These are phyloP conservation scores for Saccostrea cuccullata DNA, from an alignment of 1,140 invertebrate species.

Conservation along the genomic window DNA sequence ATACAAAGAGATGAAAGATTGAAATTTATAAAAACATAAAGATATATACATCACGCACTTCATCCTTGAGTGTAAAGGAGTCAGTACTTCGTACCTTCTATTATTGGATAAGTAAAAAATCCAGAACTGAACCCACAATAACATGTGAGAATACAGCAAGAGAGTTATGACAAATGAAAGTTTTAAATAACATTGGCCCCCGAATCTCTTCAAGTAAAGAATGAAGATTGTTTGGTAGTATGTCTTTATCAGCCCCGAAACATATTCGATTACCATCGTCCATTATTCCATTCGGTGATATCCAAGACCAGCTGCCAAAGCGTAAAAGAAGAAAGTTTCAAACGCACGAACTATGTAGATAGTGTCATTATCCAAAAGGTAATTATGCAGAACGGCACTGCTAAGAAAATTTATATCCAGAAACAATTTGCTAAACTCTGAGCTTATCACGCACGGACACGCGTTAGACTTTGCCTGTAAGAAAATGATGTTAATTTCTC, in stretches of 20 bases:
- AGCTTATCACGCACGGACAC: too few species aligned
- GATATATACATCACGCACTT: not conserved
- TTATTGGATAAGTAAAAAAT: not conserved
- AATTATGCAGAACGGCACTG: not conserved
- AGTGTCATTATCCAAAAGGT: not conserved
- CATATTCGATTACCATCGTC: not conserved
- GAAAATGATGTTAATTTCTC: too few species aligned
- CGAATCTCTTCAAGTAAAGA: not conserved
- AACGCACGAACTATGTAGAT: not conserved
- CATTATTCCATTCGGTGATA: not conserved
- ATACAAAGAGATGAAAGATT: conserved; percentile 1
- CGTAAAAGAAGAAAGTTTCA: not conserved
- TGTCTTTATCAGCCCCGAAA: not conserved
- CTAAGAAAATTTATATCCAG: not conserved
- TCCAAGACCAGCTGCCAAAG: not conserved
- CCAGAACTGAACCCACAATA: not conserved
- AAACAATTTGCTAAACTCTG: too few species aligned
- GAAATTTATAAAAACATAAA: not conserved
- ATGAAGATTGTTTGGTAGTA: conserved; percentile 7
- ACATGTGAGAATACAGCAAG: not conserved
- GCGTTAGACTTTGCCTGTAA: too few species aligned
- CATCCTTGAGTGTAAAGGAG: not conserved
- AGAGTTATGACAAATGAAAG: not conserved
- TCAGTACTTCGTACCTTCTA: not conserved
- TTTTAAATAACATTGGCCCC: not conserved